Conservation (phyloP, 1,140 invertebrate genomes). For the Tetramorium parvispinum region DNA sequence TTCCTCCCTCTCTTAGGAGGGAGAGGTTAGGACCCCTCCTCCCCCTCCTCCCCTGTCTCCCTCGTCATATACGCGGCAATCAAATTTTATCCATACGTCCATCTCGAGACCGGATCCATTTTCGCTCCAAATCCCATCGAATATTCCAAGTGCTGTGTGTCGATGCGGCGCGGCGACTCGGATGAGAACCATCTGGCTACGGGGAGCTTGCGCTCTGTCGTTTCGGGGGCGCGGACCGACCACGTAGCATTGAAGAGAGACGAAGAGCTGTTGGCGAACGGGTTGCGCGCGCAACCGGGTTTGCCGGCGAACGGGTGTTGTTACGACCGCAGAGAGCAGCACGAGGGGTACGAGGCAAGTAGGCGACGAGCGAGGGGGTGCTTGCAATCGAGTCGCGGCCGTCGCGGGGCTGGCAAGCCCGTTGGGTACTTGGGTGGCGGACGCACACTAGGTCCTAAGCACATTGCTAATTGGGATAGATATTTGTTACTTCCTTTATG, state of each 20-base stretch:
- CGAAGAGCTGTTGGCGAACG: conserved; percentile 28
- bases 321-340: conserved; percentile 51
- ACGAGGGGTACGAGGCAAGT: conserved; percentile 3
- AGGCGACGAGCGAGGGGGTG: conserved; percentile 30
- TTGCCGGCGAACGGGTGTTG: conserved; percentile 65
- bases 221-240: conserved; percentile 65
- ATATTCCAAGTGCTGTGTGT: neutral
- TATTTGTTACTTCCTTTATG: conserved; percentile 32
- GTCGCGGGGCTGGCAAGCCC: conserved; percentile 18
- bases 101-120: neutral
- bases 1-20: neutral
- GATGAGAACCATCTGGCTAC: conserved; percentile 60
- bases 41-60: neutral
- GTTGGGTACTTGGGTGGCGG: conserved; percentile 33
- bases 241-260: conserved; percentile 27
- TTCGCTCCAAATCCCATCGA: neutral
- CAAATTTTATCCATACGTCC: neutral
- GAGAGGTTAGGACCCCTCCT: too few relatives aligned
- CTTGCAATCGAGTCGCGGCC: conserved; percentile 11
- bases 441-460: conserved; percentile 22
- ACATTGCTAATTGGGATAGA: conserved; percentile 48
- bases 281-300: conserved; percentile 60
- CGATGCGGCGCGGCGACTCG: neutral
- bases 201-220: conserved; percentile 64
- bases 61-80: neutral